A percentile compares a stretch with the other conserved stretches of the same genome.
Evolutionary conservation across 2,888 invertebrate genomes (phyloP).

Genomic region (Arctia plantaginis): DNA sequence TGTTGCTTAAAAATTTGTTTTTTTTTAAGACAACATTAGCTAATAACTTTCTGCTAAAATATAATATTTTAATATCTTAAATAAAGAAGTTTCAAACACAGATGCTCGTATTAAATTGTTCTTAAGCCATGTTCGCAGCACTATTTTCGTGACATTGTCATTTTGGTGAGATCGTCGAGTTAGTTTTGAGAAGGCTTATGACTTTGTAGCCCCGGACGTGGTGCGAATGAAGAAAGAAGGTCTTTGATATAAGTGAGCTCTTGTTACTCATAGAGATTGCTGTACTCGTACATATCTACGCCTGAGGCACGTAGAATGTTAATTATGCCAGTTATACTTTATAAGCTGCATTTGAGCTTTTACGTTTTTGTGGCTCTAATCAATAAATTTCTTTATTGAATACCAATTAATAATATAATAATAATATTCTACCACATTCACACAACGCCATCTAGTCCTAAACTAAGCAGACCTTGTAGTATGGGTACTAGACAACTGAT

Average conservation of each 20-base stretch:
- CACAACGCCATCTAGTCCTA: too few relatives aligned
- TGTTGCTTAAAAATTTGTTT: background rate
- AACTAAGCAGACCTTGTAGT: too few relatives aligned
- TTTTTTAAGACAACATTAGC: background rate
- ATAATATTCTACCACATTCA: too few relatives aligned
- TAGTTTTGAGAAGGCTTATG: constrained; percentile 56
- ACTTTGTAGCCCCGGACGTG: constrained; percentile 54
- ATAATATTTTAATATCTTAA: background rate
- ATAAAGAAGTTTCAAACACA: background rate
- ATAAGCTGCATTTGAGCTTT: background rate
- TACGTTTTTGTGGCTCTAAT: background rate
- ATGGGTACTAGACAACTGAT: too few relatives aligned
- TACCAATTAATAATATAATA: too few relatives aligned
- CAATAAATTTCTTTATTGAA: background rate
- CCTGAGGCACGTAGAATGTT: background rate
- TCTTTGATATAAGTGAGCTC: constrained; percentile 37
- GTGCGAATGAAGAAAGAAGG: constrained; percentile 36
- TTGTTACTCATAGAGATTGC: constrained; percentile 36
- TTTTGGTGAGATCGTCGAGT: constrained; percentile 35
- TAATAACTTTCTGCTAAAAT: background rate
- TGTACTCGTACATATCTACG: constrained; percentile 18
- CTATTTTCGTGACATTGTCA: constrained; percentile 44
- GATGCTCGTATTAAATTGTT: constrained; percentile 17
- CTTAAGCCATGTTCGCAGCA: constrained; percentile 26
- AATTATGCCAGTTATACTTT: background rate